These are phyloP conservation scores for Eolophus roseicapilla DNA, from an alignment of 2,113 vertebrate genomes.

Conservation along the genomic window DNA sequence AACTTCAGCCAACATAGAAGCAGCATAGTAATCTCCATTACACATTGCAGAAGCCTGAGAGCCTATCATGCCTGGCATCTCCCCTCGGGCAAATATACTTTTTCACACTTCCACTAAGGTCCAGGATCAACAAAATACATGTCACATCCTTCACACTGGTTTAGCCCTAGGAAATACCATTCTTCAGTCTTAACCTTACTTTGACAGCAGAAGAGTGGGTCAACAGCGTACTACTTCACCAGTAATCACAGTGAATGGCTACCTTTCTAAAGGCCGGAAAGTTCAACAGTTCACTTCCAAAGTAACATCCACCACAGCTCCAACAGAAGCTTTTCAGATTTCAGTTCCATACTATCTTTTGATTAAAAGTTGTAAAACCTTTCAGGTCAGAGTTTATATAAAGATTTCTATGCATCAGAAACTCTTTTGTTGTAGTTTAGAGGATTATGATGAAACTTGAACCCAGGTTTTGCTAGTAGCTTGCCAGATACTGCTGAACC, in stretches of 20 bases:
- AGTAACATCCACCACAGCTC: not conserved
- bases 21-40: not conserved
- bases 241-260: accelerated
- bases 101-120: not conserved
- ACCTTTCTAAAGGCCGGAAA: not conserved
- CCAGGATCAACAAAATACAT: not conserved
- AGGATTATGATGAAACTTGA: not conserved
- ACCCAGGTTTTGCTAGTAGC: not conserved
- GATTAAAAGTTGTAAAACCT: not conserved
- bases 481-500: not conserved
- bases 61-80: not conserved
- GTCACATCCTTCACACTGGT: not conserved
- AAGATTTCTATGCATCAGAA: not conserved
- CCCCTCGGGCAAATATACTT: not conserved
- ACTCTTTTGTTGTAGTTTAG: not conserved
- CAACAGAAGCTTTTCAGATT: not conserved
- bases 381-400: not conserved
- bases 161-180: not conserved
- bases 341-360: not conserved
- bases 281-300: not conserved
- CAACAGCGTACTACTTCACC: not conserved
- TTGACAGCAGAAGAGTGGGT: not conserved
- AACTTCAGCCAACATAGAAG: not conserved
- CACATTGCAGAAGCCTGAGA: not conserved
- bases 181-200: not conserved